Evolutionary conservation across 2,888 invertebrate species (phyloP).

Genomic region (Chorisops tibialis): DNA sequence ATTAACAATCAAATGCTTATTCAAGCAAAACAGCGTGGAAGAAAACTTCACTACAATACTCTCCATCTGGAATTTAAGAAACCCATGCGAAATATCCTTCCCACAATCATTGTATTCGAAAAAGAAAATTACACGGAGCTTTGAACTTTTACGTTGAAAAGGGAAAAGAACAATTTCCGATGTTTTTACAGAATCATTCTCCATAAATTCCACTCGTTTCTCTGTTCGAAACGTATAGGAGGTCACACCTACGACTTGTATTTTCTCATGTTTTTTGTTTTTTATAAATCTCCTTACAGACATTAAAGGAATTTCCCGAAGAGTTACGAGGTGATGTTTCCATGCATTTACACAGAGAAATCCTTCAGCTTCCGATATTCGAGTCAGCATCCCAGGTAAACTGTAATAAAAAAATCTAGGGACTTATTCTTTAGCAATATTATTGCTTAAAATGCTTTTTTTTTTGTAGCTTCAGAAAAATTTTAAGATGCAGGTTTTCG

Average conservation of each 20-base stretch:
- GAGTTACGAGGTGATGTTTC: constrained; percentile 93
- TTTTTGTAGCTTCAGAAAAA: no score
- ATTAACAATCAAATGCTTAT: no score
- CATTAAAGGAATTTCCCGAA: constrained; percentile 92
- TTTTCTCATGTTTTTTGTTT: not conserved
- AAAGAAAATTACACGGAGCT: no score
- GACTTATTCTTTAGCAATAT: no score
- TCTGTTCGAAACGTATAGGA: not conserved
- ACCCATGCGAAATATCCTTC: no score
- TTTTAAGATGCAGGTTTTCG: no score
- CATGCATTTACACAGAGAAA: constrained; percentile 92
- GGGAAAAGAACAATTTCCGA: not conserved
- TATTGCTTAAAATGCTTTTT: no score
- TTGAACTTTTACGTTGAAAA: no score
- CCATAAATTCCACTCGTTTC: not conserved
- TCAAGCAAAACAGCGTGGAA: no score
- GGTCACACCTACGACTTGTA: not conserved
- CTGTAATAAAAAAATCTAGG: no score
- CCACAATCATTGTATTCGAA: no score
- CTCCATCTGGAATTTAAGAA: no score
- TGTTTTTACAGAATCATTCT: not conserved
- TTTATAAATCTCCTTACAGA: constrained; percentile 57
- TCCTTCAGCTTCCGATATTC: constrained; percentile 90
- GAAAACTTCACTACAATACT: not conserved
- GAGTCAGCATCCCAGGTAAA: constrained; percentile 80